These are phyloP conservation scores for Lasioglossum calceatum DNA, from an alignment of 2,888 invertebrate genomes.

Conservation along the genomic window DNA sequence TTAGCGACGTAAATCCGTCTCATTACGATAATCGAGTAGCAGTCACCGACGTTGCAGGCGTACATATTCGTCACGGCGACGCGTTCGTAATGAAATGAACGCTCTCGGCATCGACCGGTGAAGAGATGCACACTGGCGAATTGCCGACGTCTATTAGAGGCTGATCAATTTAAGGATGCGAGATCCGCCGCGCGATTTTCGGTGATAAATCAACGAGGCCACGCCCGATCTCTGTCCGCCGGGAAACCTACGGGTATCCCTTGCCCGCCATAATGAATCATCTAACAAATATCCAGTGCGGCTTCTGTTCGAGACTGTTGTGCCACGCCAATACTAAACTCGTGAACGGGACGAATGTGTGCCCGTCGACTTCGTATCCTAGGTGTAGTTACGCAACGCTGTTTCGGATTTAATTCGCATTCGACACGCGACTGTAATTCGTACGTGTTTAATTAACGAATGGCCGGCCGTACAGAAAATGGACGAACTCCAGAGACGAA, in stretches of 20 bases:
- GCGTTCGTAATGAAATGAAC: not conserved
- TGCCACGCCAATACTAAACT: not conserved
- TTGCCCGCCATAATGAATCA: conserved; percentile 38
- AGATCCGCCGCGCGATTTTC: conserved; percentile 35
- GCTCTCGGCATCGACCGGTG: not conserved
- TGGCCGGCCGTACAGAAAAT: not conserved
- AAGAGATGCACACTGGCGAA: too few species aligned
- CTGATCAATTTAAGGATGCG: conserved; percentile 22
- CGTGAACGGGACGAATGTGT: not conserved
- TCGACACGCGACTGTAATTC: not conserved
- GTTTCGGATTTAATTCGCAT: conserved; percentile 34
- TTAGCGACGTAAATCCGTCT: conserved; percentile 16
- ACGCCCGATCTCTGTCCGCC: conserved; percentile 27
- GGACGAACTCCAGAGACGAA: not conserved
- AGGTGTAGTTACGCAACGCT: not conserved
- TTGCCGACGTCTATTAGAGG: not conserved
- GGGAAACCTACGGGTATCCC: conserved; percentile 10
- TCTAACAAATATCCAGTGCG: not conserved
- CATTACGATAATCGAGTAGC: not conserved
- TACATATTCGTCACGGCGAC: not conserved
- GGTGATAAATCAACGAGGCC: conserved; percentile 25
- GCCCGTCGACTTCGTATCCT: not conserved
- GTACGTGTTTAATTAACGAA: conserved; percentile 14
- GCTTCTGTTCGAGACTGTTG: not conserved
- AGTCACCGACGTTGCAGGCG: not conserved